phyloP scores from a whole-genome alignment of 2,797 vertebrate species.

The Lacerta agilis region DNA sequence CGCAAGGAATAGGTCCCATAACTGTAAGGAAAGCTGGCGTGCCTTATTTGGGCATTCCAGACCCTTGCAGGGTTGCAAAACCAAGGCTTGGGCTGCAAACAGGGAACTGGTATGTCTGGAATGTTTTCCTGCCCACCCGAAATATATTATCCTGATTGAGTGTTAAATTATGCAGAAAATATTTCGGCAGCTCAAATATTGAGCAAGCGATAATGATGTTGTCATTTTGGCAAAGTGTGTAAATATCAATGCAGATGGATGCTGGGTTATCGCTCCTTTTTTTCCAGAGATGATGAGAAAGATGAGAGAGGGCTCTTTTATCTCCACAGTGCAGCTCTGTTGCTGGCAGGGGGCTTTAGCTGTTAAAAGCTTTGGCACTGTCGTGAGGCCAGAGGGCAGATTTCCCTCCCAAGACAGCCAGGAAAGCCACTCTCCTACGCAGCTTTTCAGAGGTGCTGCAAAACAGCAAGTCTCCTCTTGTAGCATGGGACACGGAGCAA shows the following conservation, averaged over 20 bases:
- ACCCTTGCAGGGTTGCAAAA: neutral
- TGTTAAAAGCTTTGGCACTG: neutral
- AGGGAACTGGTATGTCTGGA: conserved; percentile 38
- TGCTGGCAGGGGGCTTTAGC: conserved; percentile 13
- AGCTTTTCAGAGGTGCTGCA: neutral
- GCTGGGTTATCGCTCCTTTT: conserved; percentile 26
- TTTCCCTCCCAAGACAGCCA: neutral
- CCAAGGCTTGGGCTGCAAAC: rapidly evolving
- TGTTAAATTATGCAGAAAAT: conserved; percentile 77
- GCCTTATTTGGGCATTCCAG: conserved; percentile 27
- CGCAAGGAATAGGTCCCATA: neutral
- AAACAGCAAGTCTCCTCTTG: rapidly evolving
- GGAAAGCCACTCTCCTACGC: neutral
- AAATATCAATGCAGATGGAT: conserved; percentile 71
- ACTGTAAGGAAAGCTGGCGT: conserved; percentile 34
- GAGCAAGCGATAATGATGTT: conserved; percentile 73
- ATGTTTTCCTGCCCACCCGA: conserved; percentile 42
- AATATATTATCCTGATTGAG: conserved; percentile 66
- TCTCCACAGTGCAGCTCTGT: conserved; percentile 37
- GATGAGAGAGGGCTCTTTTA: conserved; percentile 54
- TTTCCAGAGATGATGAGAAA: conserved; percentile 48
- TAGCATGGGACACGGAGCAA: neutral
- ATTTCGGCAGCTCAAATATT: conserved; percentile 69
- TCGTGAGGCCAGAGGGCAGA: conserved; percentile 3
- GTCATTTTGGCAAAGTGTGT: conserved; percentile 72